phyloP scores from a whole-genome alignment of 2,113 vertebrate genomes.

The Protobothrops flavoviridis region DNA sequence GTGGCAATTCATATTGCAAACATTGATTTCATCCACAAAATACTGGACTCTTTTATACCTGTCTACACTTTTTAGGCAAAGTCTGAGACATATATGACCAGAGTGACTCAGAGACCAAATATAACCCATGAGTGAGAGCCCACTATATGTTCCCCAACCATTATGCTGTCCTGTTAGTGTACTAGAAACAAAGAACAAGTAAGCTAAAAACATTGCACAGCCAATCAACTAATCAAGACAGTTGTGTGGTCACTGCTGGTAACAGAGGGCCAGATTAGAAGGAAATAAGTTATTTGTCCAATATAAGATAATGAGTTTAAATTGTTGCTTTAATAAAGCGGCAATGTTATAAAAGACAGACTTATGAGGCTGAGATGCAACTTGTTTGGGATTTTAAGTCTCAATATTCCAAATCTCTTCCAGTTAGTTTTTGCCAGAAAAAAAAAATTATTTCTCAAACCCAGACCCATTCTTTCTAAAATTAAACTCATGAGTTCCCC shows the following conservation, averaged over 20 bases:
- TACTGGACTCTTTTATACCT: slow-evolving; percentile 16
- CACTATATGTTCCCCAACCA: not conserved
- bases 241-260: not conserved
- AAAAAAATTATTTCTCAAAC: not conserved
- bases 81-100: not conserved
- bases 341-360: not conserved
- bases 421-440: not conserved
- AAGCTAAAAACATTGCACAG: not conserved
- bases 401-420: not conserved
- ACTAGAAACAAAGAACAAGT: not conserved
- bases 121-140: too few species aligned
- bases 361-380: not conserved
- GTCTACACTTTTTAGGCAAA: not conserved
- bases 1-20: slow-evolving; percentile 33
- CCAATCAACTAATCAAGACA: not conserved
- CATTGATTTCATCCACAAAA: slow-evolving; percentile 49
- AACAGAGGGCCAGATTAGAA: not conserved
- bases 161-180: not conserved
- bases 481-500: not conserved
- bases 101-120: not conserved
- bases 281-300: not conserved
- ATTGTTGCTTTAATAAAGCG: not conserved
- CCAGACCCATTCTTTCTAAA: not conserved
- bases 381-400: not conserved
- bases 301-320: not conserved